Conservation (phyloP, 2,797 vertebrate species). For the Enteromius paludinosus region DNA sequence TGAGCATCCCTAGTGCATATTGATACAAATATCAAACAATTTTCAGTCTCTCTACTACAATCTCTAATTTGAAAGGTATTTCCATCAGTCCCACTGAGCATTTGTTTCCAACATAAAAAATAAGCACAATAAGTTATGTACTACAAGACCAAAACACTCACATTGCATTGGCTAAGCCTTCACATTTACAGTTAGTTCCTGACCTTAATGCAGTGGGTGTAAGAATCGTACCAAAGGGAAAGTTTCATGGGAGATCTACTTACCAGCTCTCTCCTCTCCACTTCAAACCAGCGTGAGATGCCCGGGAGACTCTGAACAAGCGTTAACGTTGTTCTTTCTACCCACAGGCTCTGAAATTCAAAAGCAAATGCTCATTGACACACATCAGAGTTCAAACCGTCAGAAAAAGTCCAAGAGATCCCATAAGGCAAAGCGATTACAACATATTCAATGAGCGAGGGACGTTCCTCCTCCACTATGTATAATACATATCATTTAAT, state of each 20-base stretch:
- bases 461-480: slow-evolving; percentile 1
- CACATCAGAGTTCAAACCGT: slow-evolving; percentile 23
- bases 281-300: slow-evolving; percentile 99
- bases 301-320: slow-evolving; percentile 97
- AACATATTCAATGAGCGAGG: background rate
- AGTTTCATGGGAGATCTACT: slow-evolving; percentile 65
- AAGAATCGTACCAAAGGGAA: background rate
- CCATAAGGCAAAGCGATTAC: background rate
- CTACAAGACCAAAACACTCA: background rate
- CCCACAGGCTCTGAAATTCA: slow-evolving; percentile 90
- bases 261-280: slow-evolving; percentile 97
- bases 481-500: slow-evolving; percentile 40
- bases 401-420: slow-evolving; percentile 7
- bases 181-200: background rate
- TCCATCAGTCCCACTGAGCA: background rate
- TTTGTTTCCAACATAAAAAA: background rate
- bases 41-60: too few species aligned
- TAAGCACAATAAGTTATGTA: background rate
- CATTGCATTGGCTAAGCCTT: too few species aligned
- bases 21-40: background rate
- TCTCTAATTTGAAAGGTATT: background rate
- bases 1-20: too few species aligned
- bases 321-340: slow-evolving; percentile 95
- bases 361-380: slow-evolving; percentile 48
- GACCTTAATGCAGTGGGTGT: background rate